Evolutionary conservation across 2,888 invertebrate genomes (phyloP), one percentile per base, ranked within the genome.

Genomic region (Lasius fuliginosus): DNA sequence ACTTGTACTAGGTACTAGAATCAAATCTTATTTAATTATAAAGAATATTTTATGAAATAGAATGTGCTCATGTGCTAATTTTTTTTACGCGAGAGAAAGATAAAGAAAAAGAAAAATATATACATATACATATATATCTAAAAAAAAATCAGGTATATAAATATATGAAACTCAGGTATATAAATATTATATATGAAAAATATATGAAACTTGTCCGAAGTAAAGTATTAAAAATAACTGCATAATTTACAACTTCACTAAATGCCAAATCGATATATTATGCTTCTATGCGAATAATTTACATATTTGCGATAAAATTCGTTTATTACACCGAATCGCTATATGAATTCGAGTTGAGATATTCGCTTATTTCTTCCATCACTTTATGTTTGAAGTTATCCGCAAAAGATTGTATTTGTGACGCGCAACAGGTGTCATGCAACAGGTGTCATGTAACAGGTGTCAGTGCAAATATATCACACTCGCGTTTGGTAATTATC

Each of bases 371-470:
- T 27, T 79, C 58, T 46, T 60, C 11, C 15, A 71, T 87, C 77
- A 27, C n/a, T 18, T 11, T 27, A 86, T 71, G 58, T 67, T 36
- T 73, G 65, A 62, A 30, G 62, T 83, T 85, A 88, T 84, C 12
- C 87, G 85, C 84, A 83, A 87, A 84, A 81, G 84, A 85, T 83
- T 42, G 79, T 81, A 86, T 85, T 90, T 85, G 79, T 53, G 82
- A 82, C 87, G 88, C 85, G 90, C 90, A 82, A 85, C 5, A 53
- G 49, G 53, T n/a, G 84, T 82, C 87, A 89, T 84, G 89, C 88
- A 77, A 84, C 18, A 53, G 49, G 56, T 30, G 65, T 53, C 56
- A 46, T 62, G 87, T 60, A 89, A 89, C 89, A 89, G 89, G 89
- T 89, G 89, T 85, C 85, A 67, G 53, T 79, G 33, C 60, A 87